Evolutionary conservation across 2,888 invertebrate species (phyloP).

Genomic region (Melipona bicolor): DNA sequence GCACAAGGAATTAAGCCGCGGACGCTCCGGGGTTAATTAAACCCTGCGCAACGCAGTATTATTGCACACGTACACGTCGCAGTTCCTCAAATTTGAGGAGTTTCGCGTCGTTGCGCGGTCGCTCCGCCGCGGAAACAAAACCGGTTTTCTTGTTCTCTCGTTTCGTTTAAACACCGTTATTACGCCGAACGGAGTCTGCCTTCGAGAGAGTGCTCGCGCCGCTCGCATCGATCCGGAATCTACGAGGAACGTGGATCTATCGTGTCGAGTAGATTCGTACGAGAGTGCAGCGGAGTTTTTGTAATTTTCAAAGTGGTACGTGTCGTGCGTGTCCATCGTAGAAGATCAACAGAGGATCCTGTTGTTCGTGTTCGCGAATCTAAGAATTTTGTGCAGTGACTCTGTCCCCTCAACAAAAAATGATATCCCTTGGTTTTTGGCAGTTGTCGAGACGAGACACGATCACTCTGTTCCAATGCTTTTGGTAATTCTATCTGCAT

Average conservation of each 20-base stretch:
- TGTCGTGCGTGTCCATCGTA: neutral
- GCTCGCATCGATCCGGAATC: neutral
- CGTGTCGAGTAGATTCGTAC: no score
- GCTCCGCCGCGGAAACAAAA: no score
- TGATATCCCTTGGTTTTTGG: no score
- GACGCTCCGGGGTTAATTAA: constrained; percentile 70
- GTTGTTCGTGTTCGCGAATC: no score
- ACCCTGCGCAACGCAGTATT: constrained; percentile 34
- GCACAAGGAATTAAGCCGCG: constrained; percentile 59
- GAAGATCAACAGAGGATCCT: neutral
- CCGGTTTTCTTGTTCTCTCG: constrained; percentile 3
- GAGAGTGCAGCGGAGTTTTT: neutral
- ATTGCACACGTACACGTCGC: constrained; percentile 28
- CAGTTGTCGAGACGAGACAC: no score
- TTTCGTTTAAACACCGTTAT: constrained; percentile 26
- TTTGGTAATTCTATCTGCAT: no score
- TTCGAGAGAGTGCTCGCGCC: constrained; percentile 2
- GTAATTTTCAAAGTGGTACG: neutral
- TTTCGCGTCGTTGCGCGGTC: constrained; percentile 14
- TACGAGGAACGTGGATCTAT: neutral
- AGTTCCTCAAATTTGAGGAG: constrained; percentile 56
- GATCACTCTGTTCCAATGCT: no score
- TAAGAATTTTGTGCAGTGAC: no score
- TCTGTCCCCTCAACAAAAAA: no score
- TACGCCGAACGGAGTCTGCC: neutral